Conservation (phyloP, 2,888 invertebrate genomes). For the Formica aserva region DNA sequence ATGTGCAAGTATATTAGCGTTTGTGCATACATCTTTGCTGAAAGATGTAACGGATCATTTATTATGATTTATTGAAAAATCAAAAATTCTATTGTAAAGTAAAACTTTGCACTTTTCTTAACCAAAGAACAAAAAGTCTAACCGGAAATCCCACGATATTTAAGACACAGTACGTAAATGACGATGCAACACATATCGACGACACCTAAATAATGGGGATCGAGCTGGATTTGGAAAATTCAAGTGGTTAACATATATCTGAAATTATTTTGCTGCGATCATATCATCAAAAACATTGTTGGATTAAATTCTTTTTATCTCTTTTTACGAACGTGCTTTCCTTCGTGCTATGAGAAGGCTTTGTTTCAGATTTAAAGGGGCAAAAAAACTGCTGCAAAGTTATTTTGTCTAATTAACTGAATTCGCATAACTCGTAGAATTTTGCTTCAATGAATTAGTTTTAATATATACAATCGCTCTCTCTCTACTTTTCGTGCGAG, state of each 20-base stretch:
- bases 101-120: constrained; percentile 40
- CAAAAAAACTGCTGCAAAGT: not conserved
- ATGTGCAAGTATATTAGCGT: constrained; percentile 1
- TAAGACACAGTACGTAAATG: constrained; percentile 83
- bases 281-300: constrained; percentile 60
- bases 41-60: not conserved
- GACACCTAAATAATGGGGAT: constrained; percentile 62
- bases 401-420: not conserved
- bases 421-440: constrained; percentile 12
- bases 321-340: constrained; percentile 43
- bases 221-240: constrained; percentile 67
- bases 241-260: constrained; percentile 62
- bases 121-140: constrained; percentile 46
- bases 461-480: not conserved
- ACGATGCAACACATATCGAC: constrained; percentile 79
- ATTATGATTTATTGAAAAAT: constrained; percentile 6
- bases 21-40: not conserved
- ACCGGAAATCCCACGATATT: constrained; percentile 64
- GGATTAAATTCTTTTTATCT: constrained; percentile 30
- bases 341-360: constrained; percentile 57
- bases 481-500: constrained; percentile 13
- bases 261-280: constrained; percentile 41
- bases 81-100: not conserved
- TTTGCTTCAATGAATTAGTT: constrained; percentile 20
- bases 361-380: constrained; percentile 6